Evolutionary conservation across 2,888 invertebrate species (phyloP).

Genomic region (Isotomurus palustris): DNA sequence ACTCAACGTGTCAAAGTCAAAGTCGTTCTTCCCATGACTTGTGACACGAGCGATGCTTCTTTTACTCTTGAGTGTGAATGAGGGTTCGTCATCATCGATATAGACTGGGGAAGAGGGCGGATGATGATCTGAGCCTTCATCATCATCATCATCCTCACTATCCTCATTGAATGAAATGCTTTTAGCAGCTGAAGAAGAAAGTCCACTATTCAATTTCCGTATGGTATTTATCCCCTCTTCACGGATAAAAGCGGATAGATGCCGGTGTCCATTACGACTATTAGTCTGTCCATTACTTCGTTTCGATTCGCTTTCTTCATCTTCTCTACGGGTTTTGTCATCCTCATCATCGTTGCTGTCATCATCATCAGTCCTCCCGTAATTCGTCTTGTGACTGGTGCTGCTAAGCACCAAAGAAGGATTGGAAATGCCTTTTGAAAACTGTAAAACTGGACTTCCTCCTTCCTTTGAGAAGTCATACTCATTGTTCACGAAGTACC

Average conservation of each 20-base stretch:
- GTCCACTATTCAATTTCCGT: neutral
- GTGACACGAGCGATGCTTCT: neutral
- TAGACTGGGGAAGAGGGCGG: constrained; percentile 8
- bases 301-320: constrained; percentile 1
- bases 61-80: constrained; percentile 5
- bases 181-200: neutral
- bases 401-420: neutral
- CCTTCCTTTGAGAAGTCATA: no score
- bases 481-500: constrained; percentile 28
- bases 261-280: neutral
- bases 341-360: neutral
- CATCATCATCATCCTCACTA: constrained; percentile 19
- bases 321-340: neutral
- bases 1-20: constrained; percentile 5
- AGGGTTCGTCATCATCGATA: constrained; percentile 6
- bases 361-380: constrained; percentile 2
- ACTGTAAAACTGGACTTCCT: no score
- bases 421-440: no score
- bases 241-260: neutral
- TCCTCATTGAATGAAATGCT: constrained; percentile 10
- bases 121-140: constrained; percentile 25
- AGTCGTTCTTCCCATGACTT: neutral
- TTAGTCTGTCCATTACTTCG: constrained; percentile 13
- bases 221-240: constrained; percentile 2
- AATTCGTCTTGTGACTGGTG: neutral